A percentile compares a stretch with the other conserved stretches of the same genome.
Evolutionary conservation across 2,113 vertebrate genomes (phyloP).

Genomic region (Clarias magur): DNA sequence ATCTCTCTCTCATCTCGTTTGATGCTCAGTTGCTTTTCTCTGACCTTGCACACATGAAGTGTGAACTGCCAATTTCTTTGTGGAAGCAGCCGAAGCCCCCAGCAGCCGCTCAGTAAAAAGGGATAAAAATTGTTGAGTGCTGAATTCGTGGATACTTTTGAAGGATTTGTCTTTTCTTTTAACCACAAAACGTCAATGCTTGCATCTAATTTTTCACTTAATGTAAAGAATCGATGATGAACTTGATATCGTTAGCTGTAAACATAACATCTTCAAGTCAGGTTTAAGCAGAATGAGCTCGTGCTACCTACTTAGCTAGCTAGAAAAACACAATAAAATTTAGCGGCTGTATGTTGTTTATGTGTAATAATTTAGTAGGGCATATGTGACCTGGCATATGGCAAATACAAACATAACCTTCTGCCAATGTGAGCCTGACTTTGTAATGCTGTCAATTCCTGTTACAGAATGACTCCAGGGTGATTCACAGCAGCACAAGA

Average conservation of each 20-base stretch:
- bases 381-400: neutral
- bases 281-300: neutral
- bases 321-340: neutral
- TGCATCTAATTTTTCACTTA: neutral
- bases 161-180: neutral
- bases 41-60: constrained; percentile 38
- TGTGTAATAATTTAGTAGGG: neutral
- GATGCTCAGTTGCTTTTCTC: constrained; percentile 44
- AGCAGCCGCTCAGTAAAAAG: constrained; percentile 8
- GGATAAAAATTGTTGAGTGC: constrained; percentile 7
- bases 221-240: neutral
- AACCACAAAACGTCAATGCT: neutral
- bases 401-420: neutral
- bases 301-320: neutral
- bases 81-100: constrained; percentile 20
- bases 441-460: neutral
- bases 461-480: neutral
- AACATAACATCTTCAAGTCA: neutral
- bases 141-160: constrained; percentile 30
- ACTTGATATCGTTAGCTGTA: neutral
- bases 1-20: constrained; percentile 43
- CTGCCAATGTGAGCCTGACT: neutral
- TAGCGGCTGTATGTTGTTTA: neutral
- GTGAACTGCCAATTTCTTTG: constrained; percentile 38
- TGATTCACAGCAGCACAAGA: neutral